A percentile compares a stretch with the other conserved stretches of the same genome.
Conservation (phyloP, 1,140 invertebrate species). For the Mactra quadrangularis region DNA sequence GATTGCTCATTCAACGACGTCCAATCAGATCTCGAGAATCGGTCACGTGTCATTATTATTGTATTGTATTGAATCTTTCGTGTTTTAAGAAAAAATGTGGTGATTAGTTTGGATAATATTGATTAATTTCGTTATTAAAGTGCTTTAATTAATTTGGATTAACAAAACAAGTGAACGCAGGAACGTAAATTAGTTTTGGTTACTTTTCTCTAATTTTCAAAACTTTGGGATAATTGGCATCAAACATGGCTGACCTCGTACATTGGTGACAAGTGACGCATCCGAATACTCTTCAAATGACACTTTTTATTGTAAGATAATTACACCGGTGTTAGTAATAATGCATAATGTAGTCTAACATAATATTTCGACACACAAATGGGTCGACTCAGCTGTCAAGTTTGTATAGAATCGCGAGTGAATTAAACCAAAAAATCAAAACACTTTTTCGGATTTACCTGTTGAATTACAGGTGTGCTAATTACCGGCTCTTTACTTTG, state of each 20-base stretch:
- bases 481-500: no score
- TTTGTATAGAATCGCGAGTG: no score
- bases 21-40: conserved; percentile 46
- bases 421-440: no score
- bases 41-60: conserved; percentile 45
- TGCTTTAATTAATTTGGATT: not conserved
- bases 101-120: not conserved
- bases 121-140: not conserved
- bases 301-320: conserved; percentile 35
- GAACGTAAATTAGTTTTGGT: not conserved
- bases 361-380: no score
- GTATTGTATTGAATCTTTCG: conserved; percentile 15
- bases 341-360: no score
- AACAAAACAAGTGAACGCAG: not conserved
- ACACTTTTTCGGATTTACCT: no score
- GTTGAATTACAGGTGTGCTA: no score
- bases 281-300: conserved; percentile 29
- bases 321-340: conserved; percentile 1
- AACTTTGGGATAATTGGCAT: conserved; percentile 1
- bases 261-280: conserved; percentile 37
- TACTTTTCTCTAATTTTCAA: not conserved
- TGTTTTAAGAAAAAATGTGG: not conserved
- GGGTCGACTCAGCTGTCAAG: no score
- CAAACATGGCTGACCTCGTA: conserved; percentile 35
- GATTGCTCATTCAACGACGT: conserved; percentile 40